phyloP scores from a whole-genome alignment of 2,797 vertebrate species.

The Aeoliscus strigatus region DNA sequence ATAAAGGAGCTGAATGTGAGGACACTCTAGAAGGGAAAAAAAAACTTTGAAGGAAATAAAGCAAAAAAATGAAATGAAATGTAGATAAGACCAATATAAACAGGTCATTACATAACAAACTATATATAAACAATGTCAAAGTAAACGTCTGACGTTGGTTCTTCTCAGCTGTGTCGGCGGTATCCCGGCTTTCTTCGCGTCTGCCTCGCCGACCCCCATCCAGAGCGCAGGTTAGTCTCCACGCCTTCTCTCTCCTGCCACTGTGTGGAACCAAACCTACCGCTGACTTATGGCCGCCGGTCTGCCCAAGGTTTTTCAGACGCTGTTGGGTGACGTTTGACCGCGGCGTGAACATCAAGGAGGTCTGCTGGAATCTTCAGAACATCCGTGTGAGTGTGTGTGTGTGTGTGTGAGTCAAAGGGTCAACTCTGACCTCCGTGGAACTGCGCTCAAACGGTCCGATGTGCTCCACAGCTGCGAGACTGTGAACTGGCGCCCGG shows the following conservation, averaged over 20 bases:
- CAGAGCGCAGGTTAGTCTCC: constrained; percentile 81
- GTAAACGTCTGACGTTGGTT: no score
- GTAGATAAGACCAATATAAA: no score
- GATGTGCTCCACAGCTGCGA: constrained; percentile 75
- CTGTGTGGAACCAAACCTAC: no score
- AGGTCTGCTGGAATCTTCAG: constrained; percentile 93
- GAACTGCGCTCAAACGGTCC: no score
- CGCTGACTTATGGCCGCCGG: constrained; percentile 1
- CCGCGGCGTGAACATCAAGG: constrained; percentile 89
- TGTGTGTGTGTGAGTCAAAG: not conserved
- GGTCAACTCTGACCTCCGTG: no score
- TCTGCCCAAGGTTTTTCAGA: constrained; percentile 80
- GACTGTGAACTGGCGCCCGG: constrained; percentile 90
- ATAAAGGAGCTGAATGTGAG: no score
- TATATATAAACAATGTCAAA: no score
- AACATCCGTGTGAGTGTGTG: constrained; percentile 83
- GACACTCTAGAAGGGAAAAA: no score
- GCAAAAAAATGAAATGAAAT: no score
- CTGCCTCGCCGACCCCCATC: constrained; percentile 88
- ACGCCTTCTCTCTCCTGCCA: no score
- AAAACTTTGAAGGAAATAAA: no score
- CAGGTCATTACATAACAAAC: no score
- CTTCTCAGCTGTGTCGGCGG: constrained; percentile 80
- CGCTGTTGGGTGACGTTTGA: constrained; percentile 93
- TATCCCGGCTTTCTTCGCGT: constrained; percentile 90